Conservation (phyloP, 2,888 invertebrate species). For the Amaurobius ferox region DNA sequence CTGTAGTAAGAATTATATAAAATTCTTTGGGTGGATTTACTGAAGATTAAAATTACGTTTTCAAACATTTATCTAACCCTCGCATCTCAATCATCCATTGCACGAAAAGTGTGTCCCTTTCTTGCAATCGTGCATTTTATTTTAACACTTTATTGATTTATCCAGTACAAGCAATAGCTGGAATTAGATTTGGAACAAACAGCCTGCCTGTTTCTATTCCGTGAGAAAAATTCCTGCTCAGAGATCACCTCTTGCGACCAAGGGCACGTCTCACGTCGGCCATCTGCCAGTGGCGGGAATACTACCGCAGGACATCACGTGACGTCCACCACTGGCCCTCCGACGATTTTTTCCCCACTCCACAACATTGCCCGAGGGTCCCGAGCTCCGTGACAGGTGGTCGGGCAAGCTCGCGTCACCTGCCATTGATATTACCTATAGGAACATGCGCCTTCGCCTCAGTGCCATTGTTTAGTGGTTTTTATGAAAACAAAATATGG, state of each 20-base stretch:
- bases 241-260: not conserved
- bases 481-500: not conserved
- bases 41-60: too few species aligned
- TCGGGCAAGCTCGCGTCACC: slow-evolving; percentile 30
- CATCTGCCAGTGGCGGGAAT: slow-evolving; percentile 34
- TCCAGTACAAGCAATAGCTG: too few species aligned
- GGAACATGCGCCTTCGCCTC: not conserved
- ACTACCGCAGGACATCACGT: slow-evolving; percentile 31
- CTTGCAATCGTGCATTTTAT: too few species aligned
- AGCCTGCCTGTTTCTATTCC: too few species aligned
- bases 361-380: not conserved
- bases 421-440: not conserved
- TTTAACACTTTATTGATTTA: too few species aligned
- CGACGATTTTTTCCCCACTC: not conserved
- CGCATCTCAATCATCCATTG: too few species aligned
- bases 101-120: too few species aligned
- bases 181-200: too few species aligned
- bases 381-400: slow-evolving; percentile 25
- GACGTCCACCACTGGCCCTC: slow-evolving; percentile 16
- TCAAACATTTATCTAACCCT: too few species aligned
- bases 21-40: too few species aligned
- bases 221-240: not conserved
- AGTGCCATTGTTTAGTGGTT: not conserved
- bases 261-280: slow-evolving; percentile 8
- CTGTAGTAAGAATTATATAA: too few species aligned